Evolutionary conservation across 2,888 invertebrate species (phyloP).

Genomic region (Hylaea fasciaria): DNA sequence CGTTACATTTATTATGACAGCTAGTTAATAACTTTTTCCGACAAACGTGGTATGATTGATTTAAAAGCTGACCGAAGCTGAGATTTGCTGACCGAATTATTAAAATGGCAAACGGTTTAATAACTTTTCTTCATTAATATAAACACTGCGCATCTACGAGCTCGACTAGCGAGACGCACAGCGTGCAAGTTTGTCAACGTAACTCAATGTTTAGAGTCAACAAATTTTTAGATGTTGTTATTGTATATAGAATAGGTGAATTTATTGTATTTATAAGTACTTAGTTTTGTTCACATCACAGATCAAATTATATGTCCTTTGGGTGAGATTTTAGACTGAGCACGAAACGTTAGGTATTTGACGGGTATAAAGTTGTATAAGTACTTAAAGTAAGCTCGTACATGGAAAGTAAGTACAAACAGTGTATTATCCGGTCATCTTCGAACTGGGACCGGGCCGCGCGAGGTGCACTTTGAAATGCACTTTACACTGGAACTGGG

Average conservation of each 20-base stretch:
- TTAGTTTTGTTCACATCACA: constrained; percentile 39
- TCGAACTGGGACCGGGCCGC: constrained; percentile 2
- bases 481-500: constrained; percentile 33
- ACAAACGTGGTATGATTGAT: no score
- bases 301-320: constrained; percentile 42
- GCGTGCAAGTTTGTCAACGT: constrained; percentile 24
- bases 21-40: no score
- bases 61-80: no score
- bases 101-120: no score
- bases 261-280: constrained; percentile 38
- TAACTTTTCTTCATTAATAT: no score
- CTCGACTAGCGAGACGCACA: background rate
- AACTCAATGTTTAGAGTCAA: constrained; percentile 55
- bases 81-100: no score
- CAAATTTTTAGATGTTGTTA: constrained; percentile 59
- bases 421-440: constrained; percentile 14
- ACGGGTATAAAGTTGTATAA: constrained; percentile 50
- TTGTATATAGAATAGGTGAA: constrained; percentile 65
- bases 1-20: no score
- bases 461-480: constrained; percentile 14
- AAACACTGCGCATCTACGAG: background rate
- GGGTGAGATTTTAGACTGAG: constrained; percentile 69
- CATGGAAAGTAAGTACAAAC: constrained; percentile 53
- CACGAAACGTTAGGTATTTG: constrained; percentile 51
- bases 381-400: constrained; percentile 44